Evolutionary conservation across 2,888 invertebrate genomes (phyloP).

Genomic region (Nezara viridula): DNA sequence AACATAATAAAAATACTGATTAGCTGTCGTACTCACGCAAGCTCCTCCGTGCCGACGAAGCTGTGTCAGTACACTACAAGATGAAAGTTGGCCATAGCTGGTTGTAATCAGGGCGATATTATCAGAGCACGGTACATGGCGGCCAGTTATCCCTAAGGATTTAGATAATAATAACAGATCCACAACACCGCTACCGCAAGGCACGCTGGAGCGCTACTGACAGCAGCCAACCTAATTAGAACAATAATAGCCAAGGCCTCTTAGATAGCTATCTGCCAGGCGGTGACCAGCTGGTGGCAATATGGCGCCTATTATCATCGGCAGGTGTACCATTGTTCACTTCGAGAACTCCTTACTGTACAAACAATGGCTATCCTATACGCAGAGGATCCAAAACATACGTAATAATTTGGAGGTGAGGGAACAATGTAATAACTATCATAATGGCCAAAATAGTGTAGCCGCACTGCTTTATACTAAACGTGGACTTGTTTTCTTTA

Average conservation of each 20-base stretch:
- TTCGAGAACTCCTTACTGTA: background rate
- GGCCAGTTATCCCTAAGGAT: background rate
- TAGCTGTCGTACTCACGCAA: background rate
- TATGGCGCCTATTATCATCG: background rate
- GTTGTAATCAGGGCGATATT: constrained; percentile 10
- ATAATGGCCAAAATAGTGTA: no score
- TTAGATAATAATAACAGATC: background rate
- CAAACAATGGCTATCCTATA: background rate
- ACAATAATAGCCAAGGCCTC: constrained; percentile 33
- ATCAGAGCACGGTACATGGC: constrained; percentile 32
- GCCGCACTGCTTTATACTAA: no score
- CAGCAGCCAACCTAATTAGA: background rate
- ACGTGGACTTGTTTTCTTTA: no score
- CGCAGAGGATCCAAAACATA: background rate
- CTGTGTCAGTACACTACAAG: background rate
- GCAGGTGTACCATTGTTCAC: constrained; percentile 17
- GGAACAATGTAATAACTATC: background rate
- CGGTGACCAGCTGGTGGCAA: constrained; percentile 5
- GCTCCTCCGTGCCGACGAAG: background rate
- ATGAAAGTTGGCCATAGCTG: background rate
- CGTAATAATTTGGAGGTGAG: background rate
- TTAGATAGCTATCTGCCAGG: constrained; percentile 20
- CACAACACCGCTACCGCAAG: background rate
- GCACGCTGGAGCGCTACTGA: constrained; percentile 25
- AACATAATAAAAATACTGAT: background rate